phyloP scores from a whole-genome alignment of 2,113 vertebrate species.

The Phoenicopterus ruber region DNA sequence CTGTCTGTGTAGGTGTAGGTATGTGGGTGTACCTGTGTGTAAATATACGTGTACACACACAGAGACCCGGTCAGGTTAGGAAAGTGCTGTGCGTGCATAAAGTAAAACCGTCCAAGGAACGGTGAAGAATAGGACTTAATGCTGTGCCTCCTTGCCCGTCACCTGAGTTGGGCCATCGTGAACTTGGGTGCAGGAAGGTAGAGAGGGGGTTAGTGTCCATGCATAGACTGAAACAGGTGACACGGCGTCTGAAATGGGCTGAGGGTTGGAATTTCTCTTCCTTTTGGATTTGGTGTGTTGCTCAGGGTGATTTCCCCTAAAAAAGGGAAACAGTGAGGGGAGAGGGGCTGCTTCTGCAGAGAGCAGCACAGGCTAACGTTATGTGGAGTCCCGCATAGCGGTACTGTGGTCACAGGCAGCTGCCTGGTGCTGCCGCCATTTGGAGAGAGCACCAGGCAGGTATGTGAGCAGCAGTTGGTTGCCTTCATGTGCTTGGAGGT shows the following conservation, averaged over 20 bases:
- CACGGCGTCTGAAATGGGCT: rapidly evolving
- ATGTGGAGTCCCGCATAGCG: rapidly evolving
- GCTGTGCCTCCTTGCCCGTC: neutral
- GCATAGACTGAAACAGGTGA: rapidly evolving
- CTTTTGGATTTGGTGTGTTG: neutral
- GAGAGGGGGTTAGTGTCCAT: rapidly evolving
- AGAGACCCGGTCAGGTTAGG: rapidly evolving
- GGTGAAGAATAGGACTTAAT: no score
- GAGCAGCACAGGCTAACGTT: neutral
- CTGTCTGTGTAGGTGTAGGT: no score
- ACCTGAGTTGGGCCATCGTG: rapidly evolving
- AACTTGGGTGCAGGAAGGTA: neutral
- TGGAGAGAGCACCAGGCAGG: rapidly evolving
- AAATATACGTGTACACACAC: rapidly evolving
- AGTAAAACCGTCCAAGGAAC: rapidly evolving
- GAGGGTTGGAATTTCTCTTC: neutral
- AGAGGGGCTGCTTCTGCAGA: neutral
- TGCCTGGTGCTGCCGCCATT: neutral
- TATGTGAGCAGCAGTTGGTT: rapidly evolving
- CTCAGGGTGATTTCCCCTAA: neutral
- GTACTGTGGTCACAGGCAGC: neutral
- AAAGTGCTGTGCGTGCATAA: rapidly evolving
- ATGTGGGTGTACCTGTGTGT: neutral
- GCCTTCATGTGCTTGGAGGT: neutral
- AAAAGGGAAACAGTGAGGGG: neutral